Base-by-base conservation (phyloP, 2,888 invertebrate genomes). In the Tachystola acroxantha region DNA sequence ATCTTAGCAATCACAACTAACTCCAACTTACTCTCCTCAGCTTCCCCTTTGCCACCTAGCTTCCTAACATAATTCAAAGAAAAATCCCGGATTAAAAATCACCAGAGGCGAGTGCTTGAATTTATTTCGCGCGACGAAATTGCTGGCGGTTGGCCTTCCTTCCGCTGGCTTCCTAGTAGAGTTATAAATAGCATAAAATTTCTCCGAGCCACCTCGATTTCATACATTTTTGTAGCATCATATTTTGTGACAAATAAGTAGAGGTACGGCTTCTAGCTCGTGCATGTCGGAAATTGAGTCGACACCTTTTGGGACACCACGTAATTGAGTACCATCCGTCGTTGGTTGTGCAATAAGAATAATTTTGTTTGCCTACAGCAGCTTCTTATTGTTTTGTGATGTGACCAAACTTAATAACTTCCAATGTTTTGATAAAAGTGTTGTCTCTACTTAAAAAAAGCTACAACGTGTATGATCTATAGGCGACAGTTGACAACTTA, bases 161-260 rank as follows among this genome's bases (percentile, higher is more conserved):
- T 66, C 71, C 68, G 22, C 13, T 31, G 34, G 40, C 43, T 47
- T 45, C 43, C 48, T 45, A 26, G 36, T 35, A 35, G 43, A 42
- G 39, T 37, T 45, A 49, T 49, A 54, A 51, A 68, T 70, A 70
- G 62, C 63, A 48, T 50, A 56, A 61, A 63, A 64, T 55, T 59
- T 53, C 49, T 62, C 53, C 49, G 37, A 56, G 59, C 43, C 57
- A 55, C 65, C 63, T 61, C 59, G 56, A 61, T 64, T 67, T 67
- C 65, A 72, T 73, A 71, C 72, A 72, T 72, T 72, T 72, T 70
- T 72, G 69, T 61, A 55, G 66, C 65, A 36, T 39, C 65, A 72
- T 70, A 72, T 74, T 70, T 68, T 52, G 59, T 58, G 64, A 68
- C 64, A 67, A 73, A 72, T 70, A 66, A 62, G 64, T 64, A 62